These are phyloP conservation scores for Sternotherus odoratus DNA, from an alignment of 2,797 vertebrate species.

Conservation along the genomic window DNA sequence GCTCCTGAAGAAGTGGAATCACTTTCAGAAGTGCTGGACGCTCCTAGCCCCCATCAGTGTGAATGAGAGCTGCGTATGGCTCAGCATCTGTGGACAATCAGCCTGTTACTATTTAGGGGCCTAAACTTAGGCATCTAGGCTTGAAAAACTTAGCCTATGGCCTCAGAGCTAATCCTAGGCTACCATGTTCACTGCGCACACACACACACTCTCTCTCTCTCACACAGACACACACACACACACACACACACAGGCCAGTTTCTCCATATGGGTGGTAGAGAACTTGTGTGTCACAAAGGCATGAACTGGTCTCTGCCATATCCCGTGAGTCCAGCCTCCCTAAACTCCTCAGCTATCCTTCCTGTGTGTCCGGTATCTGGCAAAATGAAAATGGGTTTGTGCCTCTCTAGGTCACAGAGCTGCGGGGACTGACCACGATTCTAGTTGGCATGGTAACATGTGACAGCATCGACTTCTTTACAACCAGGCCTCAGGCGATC, in stretches of 20 bases:
- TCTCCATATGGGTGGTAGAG: neutral
- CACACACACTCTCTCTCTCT: no score
- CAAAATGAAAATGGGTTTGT: neutral
- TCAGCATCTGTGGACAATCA: rapidly evolving
- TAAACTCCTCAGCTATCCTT: rapidly evolving
- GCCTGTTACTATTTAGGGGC: neutral
- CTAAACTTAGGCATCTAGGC: rapidly evolving
- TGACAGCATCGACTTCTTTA: slow-evolving; percentile 91
- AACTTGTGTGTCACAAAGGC: neutral
- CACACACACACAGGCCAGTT: neutral
- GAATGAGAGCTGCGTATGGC: neutral
- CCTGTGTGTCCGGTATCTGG: rapidly evolving
- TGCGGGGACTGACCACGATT: slow-evolving; percentile 91
- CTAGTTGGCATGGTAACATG: slow-evolving; percentile 91
- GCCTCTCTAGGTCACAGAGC: slow-evolving; percentile 89
- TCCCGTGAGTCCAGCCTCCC: neutral
- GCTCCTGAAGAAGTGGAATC: neutral
- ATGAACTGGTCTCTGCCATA: neutral
- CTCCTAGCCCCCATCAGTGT: neutral
- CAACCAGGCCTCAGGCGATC: slow-evolving; percentile 88
- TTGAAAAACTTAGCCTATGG: neutral
- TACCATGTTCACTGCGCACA: neutral
- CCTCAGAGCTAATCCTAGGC: neutral
- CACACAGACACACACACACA: no score
- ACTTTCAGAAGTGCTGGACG: neutral